Evolutionary conservation across 2,888 invertebrate species (phyloP).

Genomic region (Noctua fimbriata): DNA sequence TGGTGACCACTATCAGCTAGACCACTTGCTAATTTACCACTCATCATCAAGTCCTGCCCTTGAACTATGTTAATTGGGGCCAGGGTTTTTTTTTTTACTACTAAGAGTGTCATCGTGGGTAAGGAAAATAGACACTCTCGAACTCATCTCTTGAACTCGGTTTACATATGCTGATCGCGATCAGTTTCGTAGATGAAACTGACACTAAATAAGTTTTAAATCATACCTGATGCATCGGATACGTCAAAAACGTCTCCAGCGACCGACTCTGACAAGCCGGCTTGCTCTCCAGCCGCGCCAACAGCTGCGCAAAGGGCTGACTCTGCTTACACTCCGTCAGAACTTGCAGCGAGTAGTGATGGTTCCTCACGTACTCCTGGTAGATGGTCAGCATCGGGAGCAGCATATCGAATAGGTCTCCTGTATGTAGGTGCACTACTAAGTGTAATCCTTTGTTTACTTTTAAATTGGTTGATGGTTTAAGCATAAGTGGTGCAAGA

Average conservation of each 20-base stretch:
- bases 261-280: constrained; percentile 96
- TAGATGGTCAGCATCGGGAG: constrained; percentile 98
- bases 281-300: constrained; percentile 96
- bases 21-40: not conserved
- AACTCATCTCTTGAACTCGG: not conserved
- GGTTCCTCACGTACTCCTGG: constrained; percentile 98
- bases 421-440: constrained; percentile 88
- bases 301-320: constrained; percentile 93
- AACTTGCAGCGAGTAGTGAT: constrained; percentile 97
- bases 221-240: constrained; percentile 96
- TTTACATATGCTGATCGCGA: not conserved
- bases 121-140: not conserved
- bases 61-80: not conserved
- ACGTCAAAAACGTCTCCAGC: constrained; percentile 96
- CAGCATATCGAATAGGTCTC: constrained; percentile 98
- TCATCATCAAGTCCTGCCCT: not conserved
- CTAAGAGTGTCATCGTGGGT: not conserved
- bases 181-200: not conserved
- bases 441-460: constrained; percentile 65
- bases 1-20: not conserved
- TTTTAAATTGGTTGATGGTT: not conserved
- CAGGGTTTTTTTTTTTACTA: not conserved
- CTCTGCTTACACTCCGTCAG: constrained; percentile 98
- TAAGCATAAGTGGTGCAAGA: not conserved
- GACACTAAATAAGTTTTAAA: not conserved